These are phyloP conservation scores for Drosophila sp. DNA, from an alignment of 1,140 invertebrate genomes.

Conservation along the genomic window DNA sequence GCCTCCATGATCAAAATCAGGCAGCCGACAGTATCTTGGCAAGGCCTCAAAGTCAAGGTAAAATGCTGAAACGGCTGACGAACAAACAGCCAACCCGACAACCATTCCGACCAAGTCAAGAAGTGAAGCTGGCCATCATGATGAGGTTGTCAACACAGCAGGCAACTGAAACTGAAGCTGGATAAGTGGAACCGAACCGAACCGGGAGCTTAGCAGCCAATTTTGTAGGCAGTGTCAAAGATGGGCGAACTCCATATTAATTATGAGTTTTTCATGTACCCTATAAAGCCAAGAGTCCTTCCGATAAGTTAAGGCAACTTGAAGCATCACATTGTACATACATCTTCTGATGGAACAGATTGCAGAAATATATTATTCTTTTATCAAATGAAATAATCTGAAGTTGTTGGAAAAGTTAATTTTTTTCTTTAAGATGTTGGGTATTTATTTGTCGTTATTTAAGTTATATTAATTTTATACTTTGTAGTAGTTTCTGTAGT, in stretches of 20 bases:
- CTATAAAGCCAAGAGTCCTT: neutral
- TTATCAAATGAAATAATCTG: too few species aligned
- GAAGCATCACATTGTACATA: neutral
- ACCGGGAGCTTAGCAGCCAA: slow-evolving; percentile 37
- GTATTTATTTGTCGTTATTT: slow-evolving; percentile 1
- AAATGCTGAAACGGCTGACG: slow-evolving; percentile 17
- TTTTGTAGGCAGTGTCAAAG: slow-evolving; percentile 50
- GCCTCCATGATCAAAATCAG: slow-evolving; percentile 71
- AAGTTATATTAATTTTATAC: neutral
- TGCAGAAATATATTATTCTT: too few species aligned
- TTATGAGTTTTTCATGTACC: slow-evolving; percentile 37
- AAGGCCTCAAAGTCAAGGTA: slow-evolving; percentile 37
- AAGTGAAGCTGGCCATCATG: slow-evolving; percentile 31
- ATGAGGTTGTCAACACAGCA: slow-evolving; percentile 52
- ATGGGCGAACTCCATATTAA: slow-evolving; percentile 52
- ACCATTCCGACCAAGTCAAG: neutral
- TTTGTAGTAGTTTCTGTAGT: slow-evolving; percentile 9
- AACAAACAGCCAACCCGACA: slow-evolving; percentile 2
- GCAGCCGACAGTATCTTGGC: slow-evolving; percentile 38
- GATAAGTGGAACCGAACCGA: slow-evolving; percentile 23
- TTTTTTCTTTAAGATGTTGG: too few species aligned
- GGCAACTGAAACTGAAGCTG: slow-evolving; percentile 37
- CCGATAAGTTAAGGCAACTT: neutral
- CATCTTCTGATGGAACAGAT: too few species aligned
- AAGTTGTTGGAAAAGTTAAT: too few species aligned